Percentiles rank a stretch among this genome's conserved stretches.
phyloP scores from a whole-genome alignment of 2,113 vertebrate genomes.

The Sylvia atricapilla region DNA sequence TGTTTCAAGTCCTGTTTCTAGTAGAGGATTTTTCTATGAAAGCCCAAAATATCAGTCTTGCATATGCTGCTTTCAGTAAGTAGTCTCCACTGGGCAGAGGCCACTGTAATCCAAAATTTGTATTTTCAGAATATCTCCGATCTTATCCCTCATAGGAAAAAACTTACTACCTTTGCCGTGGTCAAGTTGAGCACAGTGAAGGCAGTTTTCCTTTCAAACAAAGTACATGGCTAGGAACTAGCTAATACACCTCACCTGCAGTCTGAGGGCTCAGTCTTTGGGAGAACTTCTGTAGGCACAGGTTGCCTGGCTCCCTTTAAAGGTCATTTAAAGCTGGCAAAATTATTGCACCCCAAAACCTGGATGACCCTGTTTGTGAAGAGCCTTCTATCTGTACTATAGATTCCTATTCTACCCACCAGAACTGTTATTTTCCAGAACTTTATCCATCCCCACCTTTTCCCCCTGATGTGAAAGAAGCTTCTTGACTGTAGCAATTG shows the following conservation, averaged over 20 bases:
- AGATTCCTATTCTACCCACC: background rate
- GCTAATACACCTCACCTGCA: background rate
- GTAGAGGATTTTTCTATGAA: background rate
- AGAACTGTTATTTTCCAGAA: background rate
- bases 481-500: background rate
- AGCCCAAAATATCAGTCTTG: background rate
- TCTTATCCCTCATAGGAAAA: conserved; percentile 16
- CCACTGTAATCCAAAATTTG: conserved; percentile 25
- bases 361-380: background rate
- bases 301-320: background rate
- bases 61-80: conserved; percentile 47
- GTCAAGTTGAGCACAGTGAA: background rate
- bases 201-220: conserved; percentile 36
- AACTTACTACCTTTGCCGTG: background rate
- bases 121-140: conserved; percentile 33
- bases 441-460: background rate
- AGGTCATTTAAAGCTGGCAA: background rate
- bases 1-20: conserved; percentile 37
- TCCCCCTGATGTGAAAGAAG: background rate
- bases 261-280: background rate
- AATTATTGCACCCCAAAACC: accelerated
- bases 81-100: background rate
- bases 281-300: background rate
- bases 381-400: background rate
- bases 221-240: conserved; percentile 4